Percentiles rank a stretch among this genome's conserved stretches.
phyloP scores from a whole-genome alignment of 2,797 vertebrate genomes.

The Takifugu rubripes region DNA sequence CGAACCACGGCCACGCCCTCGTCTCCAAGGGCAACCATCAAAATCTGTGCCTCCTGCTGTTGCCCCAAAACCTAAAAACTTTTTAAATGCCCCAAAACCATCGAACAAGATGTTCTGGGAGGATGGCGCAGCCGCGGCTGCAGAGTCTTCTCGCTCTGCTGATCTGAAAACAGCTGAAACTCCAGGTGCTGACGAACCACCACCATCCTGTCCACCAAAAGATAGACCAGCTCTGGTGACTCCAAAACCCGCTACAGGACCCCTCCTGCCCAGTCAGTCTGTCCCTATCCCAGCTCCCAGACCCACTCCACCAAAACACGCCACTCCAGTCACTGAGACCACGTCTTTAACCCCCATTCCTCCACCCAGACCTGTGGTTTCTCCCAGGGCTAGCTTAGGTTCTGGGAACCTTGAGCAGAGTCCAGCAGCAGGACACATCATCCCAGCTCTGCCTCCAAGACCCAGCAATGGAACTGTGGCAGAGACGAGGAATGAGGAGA shows the following conservation, averaged over 20 bases:
- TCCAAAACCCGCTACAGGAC: constrained; percentile 30
- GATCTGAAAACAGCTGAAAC: neutral
- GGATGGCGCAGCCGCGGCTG: constrained; percentile 41
- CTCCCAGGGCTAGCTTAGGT: constrained; percentile 65
- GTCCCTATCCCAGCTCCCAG: constrained; percentile 48
- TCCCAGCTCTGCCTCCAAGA: constrained; percentile 57
- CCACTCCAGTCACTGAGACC: constrained; percentile 44
- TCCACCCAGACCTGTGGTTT: constrained; percentile 68
- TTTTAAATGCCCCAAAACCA: constrained; percentile 73
- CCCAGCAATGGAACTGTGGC: neutral
- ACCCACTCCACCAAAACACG: constrained; percentile 39
- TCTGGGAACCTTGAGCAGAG: constrained; percentile 55
- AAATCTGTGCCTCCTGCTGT: constrained; percentile 66
- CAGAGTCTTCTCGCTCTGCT: neutral
- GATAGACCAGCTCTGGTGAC: constrained; percentile 8
- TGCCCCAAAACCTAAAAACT: constrained; percentile 66
- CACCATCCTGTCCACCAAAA: neutral
- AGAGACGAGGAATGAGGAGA: constrained; percentile 2
- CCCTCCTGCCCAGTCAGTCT: neutral
- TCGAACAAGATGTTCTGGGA: constrained; percentile 75
- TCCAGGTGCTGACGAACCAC: constrained; percentile 10
- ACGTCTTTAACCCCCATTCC: constrained; percentile 21
- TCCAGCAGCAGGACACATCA: constrained; percentile 16
- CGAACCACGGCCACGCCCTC: constrained; percentile 81
- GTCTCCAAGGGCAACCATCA: constrained; percentile 66